Conservation (phyloP, 2,797 vertebrate genomes). For the Lates japonicus region DNA sequence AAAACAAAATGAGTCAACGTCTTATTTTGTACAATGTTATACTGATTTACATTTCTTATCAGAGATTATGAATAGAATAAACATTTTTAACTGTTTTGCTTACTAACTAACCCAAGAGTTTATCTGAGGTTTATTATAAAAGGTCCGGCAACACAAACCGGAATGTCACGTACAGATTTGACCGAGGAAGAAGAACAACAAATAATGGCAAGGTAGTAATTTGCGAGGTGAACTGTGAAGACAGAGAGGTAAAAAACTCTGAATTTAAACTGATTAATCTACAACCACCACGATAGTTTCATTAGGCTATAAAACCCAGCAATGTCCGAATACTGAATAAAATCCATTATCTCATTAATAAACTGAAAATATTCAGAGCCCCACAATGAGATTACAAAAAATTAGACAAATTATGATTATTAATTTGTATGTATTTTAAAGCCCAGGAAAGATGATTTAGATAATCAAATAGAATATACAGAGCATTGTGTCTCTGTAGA, state of each 20-base stretch:
- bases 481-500: too few relatives aligned
- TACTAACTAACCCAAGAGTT: too few relatives aligned
- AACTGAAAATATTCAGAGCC: background rate
- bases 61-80: too few relatives aligned
- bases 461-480: too few relatives aligned
- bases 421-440: too few relatives aligned
- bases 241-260: background rate
- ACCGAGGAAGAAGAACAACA: constrained; percentile 23
- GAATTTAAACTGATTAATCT: background rate
- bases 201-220: constrained; percentile 21
- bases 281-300: background rate
- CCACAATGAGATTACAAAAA: too few relatives aligned
- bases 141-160: background rate
- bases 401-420: too few relatives aligned
- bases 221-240: background rate
- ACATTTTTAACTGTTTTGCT: too few relatives aligned
- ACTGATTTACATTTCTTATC: too few relatives aligned
- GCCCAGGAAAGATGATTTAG: too few relatives aligned
- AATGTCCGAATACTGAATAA: background rate
- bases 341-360: background rate
- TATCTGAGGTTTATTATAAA: constrained; percentile 24
- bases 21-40: too few relatives aligned
- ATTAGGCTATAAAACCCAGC: background rate
- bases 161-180: background rate
- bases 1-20: too few relatives aligned